Evolutionary conservation across 2,113 vertebrate genomes (phyloP), one percentile per base, ranked within the genome.

Genomic region (Butorides virescens): DNA sequence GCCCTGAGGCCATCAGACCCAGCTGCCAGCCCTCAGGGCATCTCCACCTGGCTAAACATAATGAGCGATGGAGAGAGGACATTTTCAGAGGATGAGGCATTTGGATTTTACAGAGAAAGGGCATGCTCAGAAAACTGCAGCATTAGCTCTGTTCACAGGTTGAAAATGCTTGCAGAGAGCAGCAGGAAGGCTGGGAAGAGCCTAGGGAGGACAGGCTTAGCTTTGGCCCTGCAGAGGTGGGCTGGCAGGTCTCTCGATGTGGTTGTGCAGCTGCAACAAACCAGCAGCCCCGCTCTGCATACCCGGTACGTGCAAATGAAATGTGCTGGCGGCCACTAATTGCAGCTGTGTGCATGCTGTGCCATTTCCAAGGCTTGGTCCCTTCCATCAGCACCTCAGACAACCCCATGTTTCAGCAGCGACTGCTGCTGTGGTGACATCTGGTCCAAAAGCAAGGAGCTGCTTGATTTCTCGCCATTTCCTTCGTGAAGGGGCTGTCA

Each of bases 201-300:
- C 47, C 62, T 14, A 18, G 76, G 27, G 13, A 78, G 19, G 18
- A 50, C 32, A 66, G 22, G 49, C 30, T 76, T 42, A 67, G 68
- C 42, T 81, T 87, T 75, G 56, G 20, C 56, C 18, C 52, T 29
- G 68, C 15, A 32, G 80, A 89, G 17, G 13, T 4, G 62, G 18
- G 29, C 22, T 7, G 8, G 44, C 55, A 81, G 37, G 42, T 50
- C 42, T 84, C 61, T 58, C 36, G 34, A 0, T 9, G 22, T 23
- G 55, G 44, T 61, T 91, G 72, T 32, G 70, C 56, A 82, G 20
- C 36, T 63, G 42, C 49, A 32, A 39, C 8, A 62, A 77, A 10
- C 25, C 37, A 74, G 39, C 50, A 82, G 23, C n/a, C 25, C 1
- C 0, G 14, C 7, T 58, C 36, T 6, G 1, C 0, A 0, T 29